These are phyloP conservation scores for Apolygus lucorum DNA, from an alignment of 1,140 invertebrate genomes.

Conservation along the genomic window DNA sequence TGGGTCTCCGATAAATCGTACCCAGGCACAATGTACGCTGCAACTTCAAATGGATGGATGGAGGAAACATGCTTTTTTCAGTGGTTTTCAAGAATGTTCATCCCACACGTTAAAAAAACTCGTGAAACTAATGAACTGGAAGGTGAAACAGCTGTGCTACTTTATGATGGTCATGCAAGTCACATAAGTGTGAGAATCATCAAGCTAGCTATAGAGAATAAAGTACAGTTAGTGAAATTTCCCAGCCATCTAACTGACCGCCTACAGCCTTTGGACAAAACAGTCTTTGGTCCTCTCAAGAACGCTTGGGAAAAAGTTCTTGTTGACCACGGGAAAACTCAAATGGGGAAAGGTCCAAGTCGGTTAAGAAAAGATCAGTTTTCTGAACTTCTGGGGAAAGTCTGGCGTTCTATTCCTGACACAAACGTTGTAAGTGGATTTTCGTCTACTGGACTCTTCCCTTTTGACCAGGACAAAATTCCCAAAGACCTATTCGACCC, in stretches of 20 bases:
- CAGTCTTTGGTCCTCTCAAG: conserved; percentile 36
- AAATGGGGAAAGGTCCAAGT: conserved; percentile 25
- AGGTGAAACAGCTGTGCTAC: not conserved
- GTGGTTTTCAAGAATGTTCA: conserved; percentile 31
- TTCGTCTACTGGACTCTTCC: no score
- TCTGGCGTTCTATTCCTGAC: conserved; percentile 14
- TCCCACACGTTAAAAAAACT: not conserved
- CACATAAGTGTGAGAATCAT: conserved; percentile 33
- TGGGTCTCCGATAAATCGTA: conserved; percentile 34
- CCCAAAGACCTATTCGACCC: no score
- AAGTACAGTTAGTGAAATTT: conserved; percentile 34
- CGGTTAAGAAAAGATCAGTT: conserved; percentile 33
- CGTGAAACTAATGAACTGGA: conserved; percentile 8
- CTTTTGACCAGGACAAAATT: no score
- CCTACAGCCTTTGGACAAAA: conserved; percentile 35
- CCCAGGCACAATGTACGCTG: conserved; percentile 35
- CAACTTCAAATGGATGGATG: conserved; percentile 38
- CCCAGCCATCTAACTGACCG: conserved; percentile 36
- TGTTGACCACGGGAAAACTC: conserved; percentile 29
- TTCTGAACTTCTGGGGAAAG: conserved; percentile 29
- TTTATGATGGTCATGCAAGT: conserved; percentile 33
- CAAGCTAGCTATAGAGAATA: conserved; percentile 32
- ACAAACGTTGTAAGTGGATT: not conserved
- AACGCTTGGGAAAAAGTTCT: conserved; percentile 33
- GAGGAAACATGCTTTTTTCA: conserved; percentile 34